These are phyloP conservation scores for Anoplolepis gracilipes DNA, from an alignment of 1,140 invertebrate genomes.

Conservation along the genomic window DNA sequence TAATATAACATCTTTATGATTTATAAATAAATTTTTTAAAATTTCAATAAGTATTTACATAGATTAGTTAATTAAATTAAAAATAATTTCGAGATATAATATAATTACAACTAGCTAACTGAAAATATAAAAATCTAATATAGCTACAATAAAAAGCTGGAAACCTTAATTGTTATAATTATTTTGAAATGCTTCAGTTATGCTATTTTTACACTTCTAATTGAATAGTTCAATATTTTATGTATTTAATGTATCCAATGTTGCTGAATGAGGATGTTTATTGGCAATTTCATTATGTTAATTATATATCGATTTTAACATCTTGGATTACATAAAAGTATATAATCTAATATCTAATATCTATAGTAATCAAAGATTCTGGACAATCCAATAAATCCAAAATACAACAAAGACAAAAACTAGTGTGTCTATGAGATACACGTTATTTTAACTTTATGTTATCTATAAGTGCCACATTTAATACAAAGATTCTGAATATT, in stretches of 20 bases:
- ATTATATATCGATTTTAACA: neutral
- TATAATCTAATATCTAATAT: neutral
- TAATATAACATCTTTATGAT: neutral
- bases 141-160: neutral
- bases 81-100: neutral
- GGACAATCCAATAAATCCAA: constrained; percentile 22
- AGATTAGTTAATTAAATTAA: neutral
- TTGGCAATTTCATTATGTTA: neutral
- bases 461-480: neutral
- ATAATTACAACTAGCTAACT: too few relatives aligned
- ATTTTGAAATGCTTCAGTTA: neutral
- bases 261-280: neutral
- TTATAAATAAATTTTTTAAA: neutral
- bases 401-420: neutral
- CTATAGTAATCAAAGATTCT: neutral
- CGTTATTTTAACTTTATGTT: neutral
- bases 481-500: neutral
- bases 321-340: neutral
- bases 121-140: neutral
- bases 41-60: neutral
- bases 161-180: neutral
- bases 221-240: neutral
- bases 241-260: neutral
- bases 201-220: neutral
- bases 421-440: neutral